Conservation (phyloP, 2,113 vertebrate genomes). For the Morone saxatilis region DNA sequence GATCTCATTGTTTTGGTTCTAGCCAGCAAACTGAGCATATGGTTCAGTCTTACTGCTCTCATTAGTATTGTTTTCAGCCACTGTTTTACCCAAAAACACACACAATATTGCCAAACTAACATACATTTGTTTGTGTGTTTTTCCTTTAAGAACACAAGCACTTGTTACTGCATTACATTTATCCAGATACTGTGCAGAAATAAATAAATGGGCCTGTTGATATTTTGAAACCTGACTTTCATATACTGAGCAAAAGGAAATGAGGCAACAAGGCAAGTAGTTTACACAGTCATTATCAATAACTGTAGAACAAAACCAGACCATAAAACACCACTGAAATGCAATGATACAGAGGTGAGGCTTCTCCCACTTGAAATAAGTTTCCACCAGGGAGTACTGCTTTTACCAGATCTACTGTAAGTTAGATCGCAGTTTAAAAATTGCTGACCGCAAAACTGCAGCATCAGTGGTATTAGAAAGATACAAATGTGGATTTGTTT, state of each 20-base stretch:
- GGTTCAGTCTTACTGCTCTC: too few species aligned
- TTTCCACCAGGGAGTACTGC: not conserved
- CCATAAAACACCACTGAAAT: not conserved
- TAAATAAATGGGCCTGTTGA: not conserved
- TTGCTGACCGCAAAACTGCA: not conserved
- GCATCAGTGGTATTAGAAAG: not conserved
- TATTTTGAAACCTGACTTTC: not conserved
- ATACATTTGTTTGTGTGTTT: too few species aligned
- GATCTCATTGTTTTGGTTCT: too few species aligned
- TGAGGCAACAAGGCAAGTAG: not conserved
- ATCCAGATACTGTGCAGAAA: not conserved
- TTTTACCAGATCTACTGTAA: not conserved
- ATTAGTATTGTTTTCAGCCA: too few species aligned
- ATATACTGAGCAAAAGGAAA: not conserved
- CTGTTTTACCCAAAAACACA: too few species aligned
- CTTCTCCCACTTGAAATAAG: not conserved
- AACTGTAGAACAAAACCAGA: not conserved
- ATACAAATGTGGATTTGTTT: slow-evolving; percentile 20
- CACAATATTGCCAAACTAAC: too few species aligned
- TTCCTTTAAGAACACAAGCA: not conserved
- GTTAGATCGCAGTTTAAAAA: not conserved
- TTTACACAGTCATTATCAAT: not conserved
- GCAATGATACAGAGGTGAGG: not conserved
- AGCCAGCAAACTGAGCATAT: too few species aligned
- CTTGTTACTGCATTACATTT: not conserved